phyloP scores from a whole-genome alignment of 2,797 vertebrate species.

The Hippoglossus hippoglossus region DNA sequence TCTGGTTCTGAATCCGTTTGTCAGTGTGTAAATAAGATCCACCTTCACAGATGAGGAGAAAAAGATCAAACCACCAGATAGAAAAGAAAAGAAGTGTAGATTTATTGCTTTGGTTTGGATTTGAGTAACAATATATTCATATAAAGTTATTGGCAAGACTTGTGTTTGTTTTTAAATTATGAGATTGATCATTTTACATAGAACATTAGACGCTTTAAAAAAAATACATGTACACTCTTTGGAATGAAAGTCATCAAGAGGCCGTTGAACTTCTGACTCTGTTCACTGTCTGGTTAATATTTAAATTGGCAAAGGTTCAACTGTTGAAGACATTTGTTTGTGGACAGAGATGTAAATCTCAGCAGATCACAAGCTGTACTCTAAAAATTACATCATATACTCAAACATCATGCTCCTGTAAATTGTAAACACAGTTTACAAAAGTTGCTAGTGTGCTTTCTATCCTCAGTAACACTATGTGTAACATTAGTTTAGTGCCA shows the following conservation, averaged over 20 bases:
- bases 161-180: slow-evolving; percentile 6
- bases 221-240: slow-evolving; percentile 3
- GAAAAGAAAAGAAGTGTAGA: slow-evolving; percentile 38
- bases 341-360: neutral
- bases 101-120: slow-evolving; percentile 43
- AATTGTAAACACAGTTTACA: slow-evolving; percentile 27
- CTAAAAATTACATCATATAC: slow-evolving; percentile 3
- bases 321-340: slow-evolving; percentile 1
- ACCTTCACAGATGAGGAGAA: neutral
- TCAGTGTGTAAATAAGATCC: neutral
- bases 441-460: neutral
- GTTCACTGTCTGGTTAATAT: slow-evolving; percentile 27
- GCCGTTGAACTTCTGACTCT: slow-evolving; percentile 3
- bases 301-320: slow-evolving; percentile 26
- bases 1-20: neutral
- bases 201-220: neutral
- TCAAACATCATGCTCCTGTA: slow-evolving; percentile 3
- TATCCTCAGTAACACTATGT: neutral
- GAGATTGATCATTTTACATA: slow-evolving; percentile 5
- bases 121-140: slow-evolving; percentile 14
- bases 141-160: neutral
- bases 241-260: slow-evolving; percentile 4
- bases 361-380: neutral
- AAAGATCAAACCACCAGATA: neutral
- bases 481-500: neutral